These are phyloP conservation scores for Tetragnatha versicolor DNA, from an alignment of 1,140 invertebrate species.

Conservation along the genomic window DNA sequence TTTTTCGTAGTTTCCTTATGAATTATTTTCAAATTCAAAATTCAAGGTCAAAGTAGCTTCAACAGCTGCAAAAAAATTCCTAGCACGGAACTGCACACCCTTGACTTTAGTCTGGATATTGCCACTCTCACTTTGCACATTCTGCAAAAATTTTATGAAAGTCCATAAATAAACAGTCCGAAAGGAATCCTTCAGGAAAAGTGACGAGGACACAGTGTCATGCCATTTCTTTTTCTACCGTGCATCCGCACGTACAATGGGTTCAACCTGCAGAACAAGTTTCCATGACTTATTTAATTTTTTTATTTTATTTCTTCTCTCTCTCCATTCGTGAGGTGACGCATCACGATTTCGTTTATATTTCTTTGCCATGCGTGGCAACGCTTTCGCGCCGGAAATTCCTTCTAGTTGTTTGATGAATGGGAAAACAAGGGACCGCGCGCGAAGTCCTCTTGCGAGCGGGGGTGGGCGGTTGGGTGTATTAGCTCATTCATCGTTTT, in stretches of 20 bases:
- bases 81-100: no score
- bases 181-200: not conserved
- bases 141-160: no score
- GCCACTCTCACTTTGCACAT: no score
- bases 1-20: no score
- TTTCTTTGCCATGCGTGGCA: not conserved
- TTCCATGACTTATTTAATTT: not conserved
- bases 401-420: no score
- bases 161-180: no score
- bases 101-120: no score
- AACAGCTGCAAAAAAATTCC: no score
- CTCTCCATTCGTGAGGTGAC: slow-evolving; percentile 22
- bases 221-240: slow-evolving; percentile 8
- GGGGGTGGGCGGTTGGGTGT: not conserved
- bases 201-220: not conserved
- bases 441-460: not conserved
- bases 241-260: slow-evolving; percentile 21
- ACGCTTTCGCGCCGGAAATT: slow-evolving; percentile 26
- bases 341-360: slow-evolving; percentile 23
- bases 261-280: slow-evolving; percentile 51
- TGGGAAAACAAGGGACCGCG: no score
- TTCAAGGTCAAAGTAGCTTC: no score
- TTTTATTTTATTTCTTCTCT: not conserved
- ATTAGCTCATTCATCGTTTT: no score
- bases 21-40: no score